Conservation (phyloP, 2,888 invertebrate species). For the Drosophila infuscata region DNA sequence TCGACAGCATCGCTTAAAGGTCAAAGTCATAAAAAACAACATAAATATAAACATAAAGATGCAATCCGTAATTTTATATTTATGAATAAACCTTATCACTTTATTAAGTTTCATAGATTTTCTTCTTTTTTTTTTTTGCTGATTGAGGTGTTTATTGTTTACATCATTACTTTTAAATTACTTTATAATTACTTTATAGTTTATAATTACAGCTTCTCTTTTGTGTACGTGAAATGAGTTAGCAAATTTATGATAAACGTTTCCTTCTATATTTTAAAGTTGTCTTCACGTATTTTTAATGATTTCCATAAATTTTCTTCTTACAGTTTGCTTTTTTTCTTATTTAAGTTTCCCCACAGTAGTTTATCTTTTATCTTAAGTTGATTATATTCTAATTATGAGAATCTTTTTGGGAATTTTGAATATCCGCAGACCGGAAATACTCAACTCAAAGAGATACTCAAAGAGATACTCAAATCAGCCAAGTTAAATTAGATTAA, state of each 20-base stretch:
- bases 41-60: background rate
- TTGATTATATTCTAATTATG: constrained; percentile 1
- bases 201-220: background rate
- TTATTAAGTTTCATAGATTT: background rate
- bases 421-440: background rate
- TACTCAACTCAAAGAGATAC: background rate
- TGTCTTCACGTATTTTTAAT: background rate
- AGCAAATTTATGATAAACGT: background rate
- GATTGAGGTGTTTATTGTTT: background rate
- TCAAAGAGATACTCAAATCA: background rate
- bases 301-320: no score
- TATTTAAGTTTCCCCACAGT: background rate
- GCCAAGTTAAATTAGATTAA: background rate
- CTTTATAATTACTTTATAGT: background rate
- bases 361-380: background rate
- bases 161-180: background rate
- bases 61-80: constrained; percentile 15
- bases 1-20: constrained; percentile 61
- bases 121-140: no score
- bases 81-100: background rate
- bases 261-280: background rate
- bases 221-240: no score
- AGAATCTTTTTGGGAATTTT: background rate
- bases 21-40: constrained; percentile 68
- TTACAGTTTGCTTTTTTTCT: background rate